Evolutionary conservation across 2,888 invertebrate species (phyloP).

Genomic region (Glyphotaelius pellucidus): DNA sequence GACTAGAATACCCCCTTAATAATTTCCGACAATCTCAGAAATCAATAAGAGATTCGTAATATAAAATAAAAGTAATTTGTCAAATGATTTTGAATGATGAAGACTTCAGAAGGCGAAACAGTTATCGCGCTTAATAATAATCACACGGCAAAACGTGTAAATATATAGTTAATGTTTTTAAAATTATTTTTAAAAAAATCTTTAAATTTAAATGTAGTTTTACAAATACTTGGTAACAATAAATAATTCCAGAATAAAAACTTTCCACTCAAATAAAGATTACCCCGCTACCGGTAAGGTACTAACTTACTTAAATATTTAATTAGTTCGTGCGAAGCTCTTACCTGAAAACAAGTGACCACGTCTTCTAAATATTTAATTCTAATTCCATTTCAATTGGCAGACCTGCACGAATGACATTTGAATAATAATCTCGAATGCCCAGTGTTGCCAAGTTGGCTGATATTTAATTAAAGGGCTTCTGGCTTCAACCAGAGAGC

Average conservation of each 20-base stretch:
- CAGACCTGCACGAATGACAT: constrained; percentile 22
- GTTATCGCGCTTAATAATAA: too few relatives aligned
- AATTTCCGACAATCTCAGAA: too few relatives aligned
- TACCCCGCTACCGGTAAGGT: neutral
- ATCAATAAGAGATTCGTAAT: too few relatives aligned
- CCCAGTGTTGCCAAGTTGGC: constrained; percentile 8
- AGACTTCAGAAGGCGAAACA: too few relatives aligned
- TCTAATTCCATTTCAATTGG: constrained; percentile 20
- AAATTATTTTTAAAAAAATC: too few relatives aligned
- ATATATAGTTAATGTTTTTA: too few relatives aligned
- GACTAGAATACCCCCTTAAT: too few relatives aligned
- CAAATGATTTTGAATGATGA: too few relatives aligned
- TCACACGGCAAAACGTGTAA: too few relatives aligned
- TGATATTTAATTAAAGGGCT: neutral
- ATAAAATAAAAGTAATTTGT: too few relatives aligned
- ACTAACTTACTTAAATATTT: neutral
- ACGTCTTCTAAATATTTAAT: neutral
- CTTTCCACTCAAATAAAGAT: neutral
- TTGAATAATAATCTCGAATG: constrained; percentile 22
- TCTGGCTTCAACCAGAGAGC: neutral
- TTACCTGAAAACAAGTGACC: neutral
- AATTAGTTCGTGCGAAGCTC: neutral
- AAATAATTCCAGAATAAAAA: neutral
- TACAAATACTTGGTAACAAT: too few relatives aligned
- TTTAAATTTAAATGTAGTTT: too few relatives aligned